Evolutionary conservation across 2,888 invertebrate species (phyloP), one percentile per base, ranked within the genome.

Genomic region (Scotopteryx bipunctaria): DNA sequence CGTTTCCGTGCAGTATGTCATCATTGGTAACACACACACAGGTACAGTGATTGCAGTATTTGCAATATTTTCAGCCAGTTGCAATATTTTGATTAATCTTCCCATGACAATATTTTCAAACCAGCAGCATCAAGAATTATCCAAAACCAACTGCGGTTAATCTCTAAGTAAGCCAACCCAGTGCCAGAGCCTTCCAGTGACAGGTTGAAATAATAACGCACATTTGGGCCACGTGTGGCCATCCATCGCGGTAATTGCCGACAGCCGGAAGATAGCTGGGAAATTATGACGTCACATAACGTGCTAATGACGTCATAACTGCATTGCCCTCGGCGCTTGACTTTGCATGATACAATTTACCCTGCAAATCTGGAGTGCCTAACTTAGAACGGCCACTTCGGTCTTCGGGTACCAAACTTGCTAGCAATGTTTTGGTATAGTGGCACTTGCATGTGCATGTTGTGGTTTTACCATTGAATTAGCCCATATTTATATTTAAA

Each of bases 231-330:
- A 81, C 78, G 78, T 82, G 79, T 73, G 77, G n/a, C 64, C 78
- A 83, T 84, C 78, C 76, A 81, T 84, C 83, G 75, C 70, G 66
- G 78, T 84, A 86, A 86, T 86, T 86, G 85, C 78, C 80, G 85
- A 84, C 85, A 83, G 81, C 73, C 81, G 84, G 82, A 82, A 86
- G 86, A 86, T 86, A 85, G 78, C 82, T 76, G 50, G 70, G 71
- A 82, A 86, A 78, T 86, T 86, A 86, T 79, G 81, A 86, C 83
- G 81, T 84, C 83, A 85, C 83, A 86, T 83, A 84, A 84, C 83
- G 84, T 83, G 82, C 80, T 86, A 86, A 86, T 86, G 86, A 85
- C 83, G 85, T 84, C 85, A 83, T 86, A 86, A 86, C 86, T 85
- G 85, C 86, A 86, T 85, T 82, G 85, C 81, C 80, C 76, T 71